Percentiles rank a stretch among this genome's conserved stretches.
Evolutionary conservation across 2,113 vertebrate genomes (phyloP).

Genomic region (Chionis minor): DNA sequence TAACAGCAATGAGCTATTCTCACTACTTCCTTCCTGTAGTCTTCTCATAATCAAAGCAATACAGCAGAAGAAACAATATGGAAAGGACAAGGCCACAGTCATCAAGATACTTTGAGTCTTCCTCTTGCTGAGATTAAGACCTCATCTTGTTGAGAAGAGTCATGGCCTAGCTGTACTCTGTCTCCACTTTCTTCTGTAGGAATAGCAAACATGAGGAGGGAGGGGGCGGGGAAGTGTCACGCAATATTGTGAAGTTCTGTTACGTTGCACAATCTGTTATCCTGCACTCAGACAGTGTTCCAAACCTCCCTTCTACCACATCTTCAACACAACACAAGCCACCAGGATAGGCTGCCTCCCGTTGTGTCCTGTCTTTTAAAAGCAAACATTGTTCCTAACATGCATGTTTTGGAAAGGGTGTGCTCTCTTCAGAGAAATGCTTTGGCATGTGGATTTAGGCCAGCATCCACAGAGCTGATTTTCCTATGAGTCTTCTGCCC

Average conservation of each 20-base stretch:
- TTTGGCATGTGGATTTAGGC: slow-evolving; percentile 8
- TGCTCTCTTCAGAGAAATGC: background rate
- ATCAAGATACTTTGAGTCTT: background rate
- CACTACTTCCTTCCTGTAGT: background rate
- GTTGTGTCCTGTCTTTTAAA: background rate
- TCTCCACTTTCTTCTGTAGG: background rate
- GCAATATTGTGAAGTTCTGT: background rate
- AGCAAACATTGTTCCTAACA: slow-evolving; percentile 19
- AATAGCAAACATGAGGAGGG: background rate
- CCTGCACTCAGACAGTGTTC: background rate
- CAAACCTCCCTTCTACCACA: background rate
- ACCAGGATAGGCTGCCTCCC: background rate
- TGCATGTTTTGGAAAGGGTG: background rate
- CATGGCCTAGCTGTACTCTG: background rate
- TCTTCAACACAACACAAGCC: background rate
- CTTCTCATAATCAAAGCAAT: slow-evolving; percentile 22
- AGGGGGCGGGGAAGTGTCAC: background rate
- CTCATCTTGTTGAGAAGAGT: background rate
- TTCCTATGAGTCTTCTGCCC: background rate
- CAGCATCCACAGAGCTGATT: slow-evolving; percentile 35
- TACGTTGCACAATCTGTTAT: background rate
- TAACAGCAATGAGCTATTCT: slow-evolving; percentile 25
- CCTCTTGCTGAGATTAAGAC: background rate
- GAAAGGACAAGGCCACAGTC: background rate
- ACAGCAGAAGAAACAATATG: background rate